Evolutionary conservation across 1,140 invertebrate species (phyloP).

Genomic region (Phymastichus coffea): DNA sequence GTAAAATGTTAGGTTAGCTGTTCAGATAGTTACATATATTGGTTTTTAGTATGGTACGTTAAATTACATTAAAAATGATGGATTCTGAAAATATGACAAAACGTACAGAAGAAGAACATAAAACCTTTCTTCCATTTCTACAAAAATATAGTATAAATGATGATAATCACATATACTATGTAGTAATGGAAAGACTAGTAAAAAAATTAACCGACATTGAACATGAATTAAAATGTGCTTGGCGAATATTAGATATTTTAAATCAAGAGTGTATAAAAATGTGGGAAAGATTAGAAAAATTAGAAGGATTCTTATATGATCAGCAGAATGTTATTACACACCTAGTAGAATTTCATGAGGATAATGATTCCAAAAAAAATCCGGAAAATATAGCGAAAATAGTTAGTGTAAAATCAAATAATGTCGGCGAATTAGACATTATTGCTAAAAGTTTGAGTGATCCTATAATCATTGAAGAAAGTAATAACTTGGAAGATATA

Average conservation of each 20-base stretch:
- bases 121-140: constrained; percentile 36
- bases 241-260: constrained; percentile 85
- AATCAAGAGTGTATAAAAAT: constrained; percentile 92
- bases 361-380: too few species aligned
- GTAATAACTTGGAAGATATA: constrained; percentile 47
- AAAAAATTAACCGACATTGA: constrained; percentile 83
- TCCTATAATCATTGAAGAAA: constrained; percentile 50
- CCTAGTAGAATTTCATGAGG: constrained; percentile 79
- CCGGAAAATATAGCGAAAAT: neutral
- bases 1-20: too few species aligned
- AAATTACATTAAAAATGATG: too few species aligned
- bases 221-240: constrained; percentile 87
- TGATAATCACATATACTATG: constrained; percentile 63
- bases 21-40: too few species aligned
- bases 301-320: constrained; percentile 85
- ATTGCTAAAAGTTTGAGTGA: constrained; percentile 49
- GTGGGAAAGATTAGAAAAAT: constrained; percentile 88
- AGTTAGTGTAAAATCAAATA: constrained; percentile 33
- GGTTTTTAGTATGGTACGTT: too few species aligned
- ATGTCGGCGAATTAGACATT: constrained; percentile 47
- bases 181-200: constrained; percentile 85
- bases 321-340: constrained; percentile 90
- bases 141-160: constrained; percentile 35
- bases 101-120: constrained; percentile 34
- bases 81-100: constrained; percentile 44